Percentiles rank a stretch among this genome's conserved stretches.
Evolutionary conservation across 2,888 invertebrate genomes (phyloP).

Genomic region (Apotomis turbidana): DNA sequence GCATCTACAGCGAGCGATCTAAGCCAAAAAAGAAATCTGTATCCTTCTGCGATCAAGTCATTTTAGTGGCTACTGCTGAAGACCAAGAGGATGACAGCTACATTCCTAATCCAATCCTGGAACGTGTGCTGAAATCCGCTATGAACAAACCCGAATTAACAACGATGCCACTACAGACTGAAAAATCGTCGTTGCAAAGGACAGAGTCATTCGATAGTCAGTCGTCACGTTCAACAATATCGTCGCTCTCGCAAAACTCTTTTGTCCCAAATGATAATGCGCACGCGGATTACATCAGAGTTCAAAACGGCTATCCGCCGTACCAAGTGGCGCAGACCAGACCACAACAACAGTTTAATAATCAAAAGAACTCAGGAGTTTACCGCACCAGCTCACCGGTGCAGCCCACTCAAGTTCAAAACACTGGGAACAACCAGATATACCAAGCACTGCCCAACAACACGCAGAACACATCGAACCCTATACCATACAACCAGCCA

Average conservation of each 20-base stretch:
- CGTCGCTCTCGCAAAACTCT: slow-evolving; percentile 76
- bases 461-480: slow-evolving; percentile 63
- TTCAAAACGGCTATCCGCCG: slow-evolving; percentile 69
- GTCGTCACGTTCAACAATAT: slow-evolving; percentile 79
- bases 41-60: slow-evolving; percentile 97
- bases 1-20: slow-evolving; percentile 75
- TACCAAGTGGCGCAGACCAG: slow-evolving; percentile 70
- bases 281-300: slow-evolving; percentile 71
- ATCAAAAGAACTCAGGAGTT: slow-evolving; percentile 65
- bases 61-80: slow-evolving; percentile 95
- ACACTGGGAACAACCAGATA: slow-evolving; percentile 61
- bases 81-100: slow-evolving; percentile 96
- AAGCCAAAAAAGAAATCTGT: slow-evolving; percentile 95
- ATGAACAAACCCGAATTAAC: slow-evolving; percentile 88
- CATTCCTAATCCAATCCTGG: slow-evolving; percentile 95
- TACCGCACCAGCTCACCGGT: slow-evolving; percentile 67
- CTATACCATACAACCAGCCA: slow-evolving; percentile 73
- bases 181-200: slow-evolving; percentile 76
- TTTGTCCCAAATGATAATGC: slow-evolving; percentile 63
- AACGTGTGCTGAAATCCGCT: slow-evolving; percentile 92
- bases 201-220: slow-evolving; percentile 82
- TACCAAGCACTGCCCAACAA: slow-evolving; percentile 70
- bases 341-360: slow-evolving; percentile 67
- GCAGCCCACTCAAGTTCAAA: slow-evolving; percentile 58
- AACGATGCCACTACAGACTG: slow-evolving; percentile 77